A percentile compares a stretch with the other conserved stretches of the same genome.
phyloP scores from a whole-genome alignment of 2,113 vertebrate species.

The Octodon degus region DNA sequence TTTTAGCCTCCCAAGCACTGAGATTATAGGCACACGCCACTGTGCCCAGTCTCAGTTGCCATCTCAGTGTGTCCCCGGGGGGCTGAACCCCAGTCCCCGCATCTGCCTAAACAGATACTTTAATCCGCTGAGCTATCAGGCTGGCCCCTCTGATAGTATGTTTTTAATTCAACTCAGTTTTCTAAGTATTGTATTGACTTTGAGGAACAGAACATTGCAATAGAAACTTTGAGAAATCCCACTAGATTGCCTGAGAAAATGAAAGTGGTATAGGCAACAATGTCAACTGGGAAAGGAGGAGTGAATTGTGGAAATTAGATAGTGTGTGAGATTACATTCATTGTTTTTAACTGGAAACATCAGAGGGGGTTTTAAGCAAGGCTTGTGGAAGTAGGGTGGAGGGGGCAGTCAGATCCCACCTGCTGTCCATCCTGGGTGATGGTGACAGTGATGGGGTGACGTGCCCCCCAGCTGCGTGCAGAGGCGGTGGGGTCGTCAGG shows the following conservation, averaged over 20 bases:
- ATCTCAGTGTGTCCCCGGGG: too few relatives aligned
- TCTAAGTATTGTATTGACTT: neutral
- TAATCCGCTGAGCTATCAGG: too few relatives aligned
- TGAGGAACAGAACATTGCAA: neutral
- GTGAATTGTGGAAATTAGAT: neutral
- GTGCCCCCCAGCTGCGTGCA: too few relatives aligned
- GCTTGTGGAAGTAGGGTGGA: neutral
- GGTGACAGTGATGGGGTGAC: too few relatives aligned
- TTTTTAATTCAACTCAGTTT: constrained; percentile 1
- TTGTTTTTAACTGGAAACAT: neutral
- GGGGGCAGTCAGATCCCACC: neutral
- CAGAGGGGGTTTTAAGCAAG: neutral
- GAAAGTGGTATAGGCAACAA: neutral
- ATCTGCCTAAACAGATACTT: too few relatives aligned
- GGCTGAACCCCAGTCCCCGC: too few relatives aligned
- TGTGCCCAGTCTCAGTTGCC: too few relatives aligned
- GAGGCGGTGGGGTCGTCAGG: neutral
- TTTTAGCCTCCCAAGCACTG: too few relatives aligned
- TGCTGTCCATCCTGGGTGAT: neutral
- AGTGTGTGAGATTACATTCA: neutral
- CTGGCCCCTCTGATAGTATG: neutral
- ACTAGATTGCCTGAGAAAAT: neutral
- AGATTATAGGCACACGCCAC: too few relatives aligned
- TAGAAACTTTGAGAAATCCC: neutral
- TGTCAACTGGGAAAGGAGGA: neutral